Evolutionary conservation across 2,888 invertebrate species (phyloP), one percentile per base, ranked within the genome.

Genomic region (Melanostoma scalare): DNA sequence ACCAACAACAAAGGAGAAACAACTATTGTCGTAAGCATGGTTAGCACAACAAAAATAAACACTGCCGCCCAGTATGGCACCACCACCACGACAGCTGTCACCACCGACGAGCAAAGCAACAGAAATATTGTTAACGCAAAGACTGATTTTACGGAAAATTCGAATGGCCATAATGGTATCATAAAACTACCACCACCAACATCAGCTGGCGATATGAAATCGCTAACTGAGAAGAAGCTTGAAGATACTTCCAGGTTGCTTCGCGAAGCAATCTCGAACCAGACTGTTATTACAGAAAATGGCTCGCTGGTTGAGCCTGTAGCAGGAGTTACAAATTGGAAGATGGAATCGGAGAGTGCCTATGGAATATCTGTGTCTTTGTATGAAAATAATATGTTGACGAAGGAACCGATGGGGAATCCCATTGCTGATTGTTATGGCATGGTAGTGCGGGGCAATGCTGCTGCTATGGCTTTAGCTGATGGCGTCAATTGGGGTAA

Each of bases 401-500:
- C 95, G 71, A 94, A 94, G 85, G 91, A 92, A 77, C 92, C 92
- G 86, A 93, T 94, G 92, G 96, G 96, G 1, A 95, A 95, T 90
- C 97, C 97, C 0, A 95, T 97, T 85, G 97, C 97, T 10, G 97
- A 97, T 91, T 96, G 96, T 87, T 97, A 96, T 91, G 97, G 95
- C 0, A 92, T 97, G 79, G 94, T 94, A 44, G 93, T 94, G 3
- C 92, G 94, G 61, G 92, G 92, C n/a, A 95, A 96, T 91, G 95
- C 94, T 81, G 95, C 95, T 10, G 93, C 96, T 74, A 92, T 97
- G 90, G 95, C 95, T 9, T 93, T 97, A 74, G 97, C 97, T 3
- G 97, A 97, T 92, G 97, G 97, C 33, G 97, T 97, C 2, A 97
- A 97, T 91, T 97, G 97, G 97, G 97, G 97, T 90, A 88, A 89